phyloP scores from a whole-genome alignment of 2,888 invertebrate species.

The Physocephala rufipes region DNA sequence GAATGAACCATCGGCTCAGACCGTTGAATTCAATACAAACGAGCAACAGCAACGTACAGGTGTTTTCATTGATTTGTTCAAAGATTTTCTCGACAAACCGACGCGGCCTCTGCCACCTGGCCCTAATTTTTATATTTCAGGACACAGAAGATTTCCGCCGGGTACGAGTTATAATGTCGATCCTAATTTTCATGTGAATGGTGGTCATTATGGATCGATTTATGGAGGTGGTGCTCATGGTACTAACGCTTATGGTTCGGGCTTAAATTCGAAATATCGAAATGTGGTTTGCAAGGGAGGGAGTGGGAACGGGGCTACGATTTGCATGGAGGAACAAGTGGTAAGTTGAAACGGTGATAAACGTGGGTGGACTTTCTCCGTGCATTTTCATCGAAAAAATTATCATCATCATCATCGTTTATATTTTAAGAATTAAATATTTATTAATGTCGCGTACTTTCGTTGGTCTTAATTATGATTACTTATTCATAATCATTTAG shows the following conservation, averaged over 20 bases:
- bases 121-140: constrained; percentile 52
- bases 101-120: constrained; percentile 41
- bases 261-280: too few relatives aligned
- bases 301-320: too few relatives aligned
- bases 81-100: constrained; percentile 39
- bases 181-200: constrained; percentile 22
- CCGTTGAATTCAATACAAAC: constrained; percentile 34
- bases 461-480: not conserved
- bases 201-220: constrained; percentile 37
- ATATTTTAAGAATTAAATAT: too few relatives aligned
- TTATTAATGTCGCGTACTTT: constrained; percentile 17
- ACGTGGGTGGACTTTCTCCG: too few relatives aligned
- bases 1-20: constrained; percentile 30
- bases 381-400: too few relatives aligned
- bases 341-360: not conserved
- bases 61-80: constrained; percentile 41
- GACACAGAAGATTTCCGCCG: constrained; percentile 33
- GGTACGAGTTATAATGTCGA: constrained; percentile 29
- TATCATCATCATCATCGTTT: too few relatives aligned
- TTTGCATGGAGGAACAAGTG: not conserved
- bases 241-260: constrained; percentile 39
- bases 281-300: too few relatives aligned
- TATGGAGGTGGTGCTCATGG: constrained; percentile 41
- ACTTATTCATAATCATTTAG: constrained; percentile 55
- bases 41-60: constrained; percentile 37